Evolutionary conservation across 2,113 vertebrate genomes (phyloP).

Genomic region (Riparia riparia): DNA sequence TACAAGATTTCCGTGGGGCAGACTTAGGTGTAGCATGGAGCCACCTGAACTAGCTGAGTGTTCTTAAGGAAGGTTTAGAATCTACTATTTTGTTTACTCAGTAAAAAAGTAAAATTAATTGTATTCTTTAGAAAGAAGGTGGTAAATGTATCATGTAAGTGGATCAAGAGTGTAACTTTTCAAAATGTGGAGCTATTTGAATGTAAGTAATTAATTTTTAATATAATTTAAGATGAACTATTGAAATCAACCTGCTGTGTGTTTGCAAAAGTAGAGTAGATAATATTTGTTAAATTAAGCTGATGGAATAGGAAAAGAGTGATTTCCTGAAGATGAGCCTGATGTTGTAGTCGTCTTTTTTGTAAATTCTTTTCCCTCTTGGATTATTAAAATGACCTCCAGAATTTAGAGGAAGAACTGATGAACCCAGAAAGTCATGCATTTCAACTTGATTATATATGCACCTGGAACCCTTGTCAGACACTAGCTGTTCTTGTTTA

Average conservation of each 20-base stretch:
- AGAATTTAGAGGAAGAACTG: not conserved
- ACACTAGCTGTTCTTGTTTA: not conserved
- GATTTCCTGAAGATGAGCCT: not conserved
- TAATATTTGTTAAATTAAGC: not conserved
- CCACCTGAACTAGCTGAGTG: not conserved
- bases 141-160: not conserved
- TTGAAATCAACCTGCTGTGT: not conserved
- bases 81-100: constrained; percentile 46
- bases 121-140: not conserved
- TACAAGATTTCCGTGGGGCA: not conserved
- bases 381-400: not conserved
- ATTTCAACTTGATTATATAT: not conserved
- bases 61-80: not conserved
- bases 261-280: not conserved
- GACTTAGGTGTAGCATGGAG: not conserved
- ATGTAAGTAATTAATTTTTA: not conserved
- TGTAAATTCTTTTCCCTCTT: not conserved
- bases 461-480: not conserved
- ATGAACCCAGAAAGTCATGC: not conserved
- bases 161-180: not conserved
- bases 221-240: not conserved
- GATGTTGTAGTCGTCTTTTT: not conserved
- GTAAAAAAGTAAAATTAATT: constrained; percentile 52
- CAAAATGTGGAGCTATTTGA: not conserved
- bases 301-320: not conserved